These are phyloP conservation scores for Quadroppia sp. DNA, from an alignment of 2,888 invertebrate genomes.

Conservation along the genomic window DNA sequence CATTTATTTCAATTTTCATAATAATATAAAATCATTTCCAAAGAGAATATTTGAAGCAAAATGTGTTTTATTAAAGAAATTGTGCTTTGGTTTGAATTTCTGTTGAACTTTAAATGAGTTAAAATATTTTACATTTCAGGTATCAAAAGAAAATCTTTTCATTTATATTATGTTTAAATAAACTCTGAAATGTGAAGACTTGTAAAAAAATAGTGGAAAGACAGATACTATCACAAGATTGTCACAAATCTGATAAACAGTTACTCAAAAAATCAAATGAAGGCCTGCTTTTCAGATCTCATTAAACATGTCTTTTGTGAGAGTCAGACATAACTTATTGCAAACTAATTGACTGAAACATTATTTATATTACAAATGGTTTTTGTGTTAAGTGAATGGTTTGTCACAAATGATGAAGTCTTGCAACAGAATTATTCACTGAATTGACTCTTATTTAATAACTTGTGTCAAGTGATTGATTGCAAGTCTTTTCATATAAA, in stretches of 20 bases:
- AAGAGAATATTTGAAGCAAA: not conserved
- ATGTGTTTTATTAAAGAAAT: not conserved
- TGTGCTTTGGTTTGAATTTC: not conserved
- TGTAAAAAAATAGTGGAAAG: no score
- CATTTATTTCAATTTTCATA: constrained; percentile 13
- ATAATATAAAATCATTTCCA: not conserved
- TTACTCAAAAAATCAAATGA: constrained; percentile 2
- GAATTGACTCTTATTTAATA: not conserved
- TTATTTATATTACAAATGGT: constrained; percentile 35
- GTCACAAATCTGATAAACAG: not conserved
- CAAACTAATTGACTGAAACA: constrained; percentile 24
- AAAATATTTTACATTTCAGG: no score
- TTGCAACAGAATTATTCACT: not conserved
- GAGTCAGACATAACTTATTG: constrained; percentile 26
- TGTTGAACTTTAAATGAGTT: not conserved
- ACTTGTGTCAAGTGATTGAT: not conserved
- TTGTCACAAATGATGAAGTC: constrained; percentile 21
- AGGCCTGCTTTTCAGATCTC: not conserved
- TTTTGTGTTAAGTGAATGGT: constrained; percentile 17
- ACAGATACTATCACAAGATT: not conserved
- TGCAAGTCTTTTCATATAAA: not conserved
- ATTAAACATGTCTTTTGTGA: constrained; percentile 18
- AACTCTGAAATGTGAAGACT: no score
- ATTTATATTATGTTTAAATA: no score
- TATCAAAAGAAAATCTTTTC: not conserved